Evolutionary conservation across 2,113 vertebrate genomes (phyloP).

Genomic region (Megatriorchis doriae): DNA sequence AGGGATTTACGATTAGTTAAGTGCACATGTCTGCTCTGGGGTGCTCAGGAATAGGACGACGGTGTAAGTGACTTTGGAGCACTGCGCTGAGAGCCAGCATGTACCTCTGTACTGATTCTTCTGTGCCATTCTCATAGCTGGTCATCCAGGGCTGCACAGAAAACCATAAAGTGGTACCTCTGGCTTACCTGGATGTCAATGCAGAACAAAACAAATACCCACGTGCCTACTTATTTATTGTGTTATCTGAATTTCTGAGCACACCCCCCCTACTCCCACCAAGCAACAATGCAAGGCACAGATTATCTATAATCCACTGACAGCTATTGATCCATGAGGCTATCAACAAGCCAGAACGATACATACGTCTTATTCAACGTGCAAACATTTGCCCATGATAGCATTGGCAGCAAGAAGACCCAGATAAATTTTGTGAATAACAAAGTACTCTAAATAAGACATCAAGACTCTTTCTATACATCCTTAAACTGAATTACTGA

Average conservation of each 20-base stretch:
- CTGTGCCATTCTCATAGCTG: background rate
- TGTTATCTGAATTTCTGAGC: background rate
- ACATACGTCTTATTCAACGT: background rate
- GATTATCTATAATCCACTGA: background rate
- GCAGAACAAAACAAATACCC: background rate
- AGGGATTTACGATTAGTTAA: background rate
- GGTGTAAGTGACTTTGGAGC: background rate
- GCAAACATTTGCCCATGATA: background rate
- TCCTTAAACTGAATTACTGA: background rate
- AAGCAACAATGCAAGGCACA: background rate
- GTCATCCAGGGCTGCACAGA: background rate
- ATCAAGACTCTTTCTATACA: background rate
- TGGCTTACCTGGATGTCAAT: background rate
- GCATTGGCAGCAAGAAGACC: background rate
- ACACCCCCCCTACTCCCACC: background rate
- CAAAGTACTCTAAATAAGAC: background rate
- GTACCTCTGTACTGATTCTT: background rate
- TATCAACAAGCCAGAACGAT: background rate
- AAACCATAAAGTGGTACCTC: background rate
- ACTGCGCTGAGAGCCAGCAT: background rate
- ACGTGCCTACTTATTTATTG: background rate
- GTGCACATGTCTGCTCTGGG: background rate
- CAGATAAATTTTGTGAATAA: conserved; percentile 14
- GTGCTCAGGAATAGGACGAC: accelerated
- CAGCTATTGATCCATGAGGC: conserved; percentile 20